Conservation (phyloP, 2,113 vertebrate genomes). For the Haemorhous mexicanus region DNA sequence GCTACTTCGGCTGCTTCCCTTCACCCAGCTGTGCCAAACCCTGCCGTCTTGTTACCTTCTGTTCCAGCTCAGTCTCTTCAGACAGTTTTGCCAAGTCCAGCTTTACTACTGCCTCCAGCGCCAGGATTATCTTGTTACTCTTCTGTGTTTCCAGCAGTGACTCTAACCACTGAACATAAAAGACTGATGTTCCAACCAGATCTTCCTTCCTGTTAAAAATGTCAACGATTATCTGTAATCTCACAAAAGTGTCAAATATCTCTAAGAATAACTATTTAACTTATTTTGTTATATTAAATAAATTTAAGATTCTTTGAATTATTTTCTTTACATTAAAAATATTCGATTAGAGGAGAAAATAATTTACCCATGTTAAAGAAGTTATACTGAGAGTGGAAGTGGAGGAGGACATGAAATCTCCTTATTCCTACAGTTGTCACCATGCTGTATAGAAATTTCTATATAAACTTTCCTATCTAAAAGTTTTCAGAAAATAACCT, state of each 20-base stretch:
- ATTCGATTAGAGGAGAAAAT: not conserved
- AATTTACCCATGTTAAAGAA: not conserved
- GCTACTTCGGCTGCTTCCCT: not conserved
- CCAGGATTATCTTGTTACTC: not conserved
- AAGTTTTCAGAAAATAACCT: not conserved
- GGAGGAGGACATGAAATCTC: not conserved
- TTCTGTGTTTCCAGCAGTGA: not conserved
- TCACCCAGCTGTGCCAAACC: not conserved
- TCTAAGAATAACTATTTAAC: not conserved
- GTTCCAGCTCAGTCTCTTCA: conserved; percentile 19
- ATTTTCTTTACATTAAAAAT: not conserved
- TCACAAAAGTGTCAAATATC: not conserved
- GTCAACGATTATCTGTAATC: not conserved
- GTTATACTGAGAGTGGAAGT: not conserved
- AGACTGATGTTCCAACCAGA: not conserved
- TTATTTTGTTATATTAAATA: conserved; percentile 6
- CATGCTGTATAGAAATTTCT: not conserved
- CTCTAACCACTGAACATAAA: not conserved
- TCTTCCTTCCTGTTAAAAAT: conserved; percentile 21
- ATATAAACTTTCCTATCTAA: not conserved
- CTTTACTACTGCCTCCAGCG: not conserved
- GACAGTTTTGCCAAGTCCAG: not conserved
- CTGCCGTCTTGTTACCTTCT: not conserved
- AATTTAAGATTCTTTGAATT: not conserved
- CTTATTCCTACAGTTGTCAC: not conserved